Evolutionary conservation across 2,797 vertebrate genomes (phyloP).

Genomic region (Pseudomugil gertrudae): DNA sequence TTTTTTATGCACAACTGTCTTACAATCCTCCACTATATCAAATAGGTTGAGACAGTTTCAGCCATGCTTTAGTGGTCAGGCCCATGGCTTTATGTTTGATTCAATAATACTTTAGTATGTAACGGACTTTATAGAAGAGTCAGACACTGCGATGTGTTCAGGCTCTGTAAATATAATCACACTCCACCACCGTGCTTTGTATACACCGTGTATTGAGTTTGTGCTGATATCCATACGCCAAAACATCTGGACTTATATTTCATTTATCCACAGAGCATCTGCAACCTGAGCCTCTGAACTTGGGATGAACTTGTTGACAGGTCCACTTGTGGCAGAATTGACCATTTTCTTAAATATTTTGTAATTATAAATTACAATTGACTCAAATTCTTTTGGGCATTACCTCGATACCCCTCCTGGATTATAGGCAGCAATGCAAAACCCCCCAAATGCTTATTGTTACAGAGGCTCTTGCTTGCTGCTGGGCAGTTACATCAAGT

Average conservation of each 20-base stretch:
- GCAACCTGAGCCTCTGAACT: background rate
- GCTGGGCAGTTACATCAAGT: background rate
- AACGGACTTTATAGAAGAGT: background rate
- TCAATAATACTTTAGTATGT: too few species aligned
- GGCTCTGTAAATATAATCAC: background rate
- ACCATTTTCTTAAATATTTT: background rate
- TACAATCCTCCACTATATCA: too few species aligned
- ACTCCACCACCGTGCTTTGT: background rate
- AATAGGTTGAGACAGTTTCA: too few species aligned
- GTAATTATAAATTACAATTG: background rate
- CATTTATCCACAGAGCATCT: background rate
- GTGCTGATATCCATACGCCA: too few species aligned
- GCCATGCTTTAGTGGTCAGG: background rate
- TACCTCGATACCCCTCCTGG: background rate
- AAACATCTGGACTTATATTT: background rate
- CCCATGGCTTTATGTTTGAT: background rate
- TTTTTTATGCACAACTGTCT: background rate
- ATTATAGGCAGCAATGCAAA: background rate
- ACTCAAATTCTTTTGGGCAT: background rate
- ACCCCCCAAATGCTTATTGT: background rate
- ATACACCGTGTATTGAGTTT: background rate
- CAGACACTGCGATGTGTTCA: background rate
- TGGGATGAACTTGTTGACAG: background rate
- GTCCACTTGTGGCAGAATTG: background rate
- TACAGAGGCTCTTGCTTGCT: background rate